Evolutionary conservation across 2,888 invertebrate species (phyloP).

Genomic region (Pristionchus maxplancki): DNA sequence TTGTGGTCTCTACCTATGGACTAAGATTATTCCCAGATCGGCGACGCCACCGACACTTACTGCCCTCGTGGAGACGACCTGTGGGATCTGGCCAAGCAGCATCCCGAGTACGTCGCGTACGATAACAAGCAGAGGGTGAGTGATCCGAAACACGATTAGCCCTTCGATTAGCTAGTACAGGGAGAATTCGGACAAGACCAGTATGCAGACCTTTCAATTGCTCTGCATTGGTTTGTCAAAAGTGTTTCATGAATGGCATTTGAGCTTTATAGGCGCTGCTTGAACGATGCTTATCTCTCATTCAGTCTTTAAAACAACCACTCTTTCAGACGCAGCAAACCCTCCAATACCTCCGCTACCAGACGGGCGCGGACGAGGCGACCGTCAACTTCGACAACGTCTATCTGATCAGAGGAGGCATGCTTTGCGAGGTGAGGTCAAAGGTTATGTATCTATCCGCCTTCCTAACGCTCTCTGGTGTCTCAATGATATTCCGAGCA

Average conservation of each 20-base stretch:
- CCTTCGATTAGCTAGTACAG: too few relatives aligned
- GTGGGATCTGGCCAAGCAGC: conserved; percentile 57
- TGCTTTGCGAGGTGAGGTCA: not conserved
- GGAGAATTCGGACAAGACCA: too few relatives aligned
- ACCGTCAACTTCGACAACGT: conserved; percentile 28
- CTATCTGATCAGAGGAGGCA: conserved; percentile 12
- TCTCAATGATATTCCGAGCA: too few relatives aligned
- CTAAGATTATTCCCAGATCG: not conserved
- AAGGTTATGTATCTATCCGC: not conserved
- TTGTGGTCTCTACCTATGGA: too few relatives aligned
- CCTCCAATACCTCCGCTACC: not conserved
- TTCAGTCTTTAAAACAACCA: too few relatives aligned
- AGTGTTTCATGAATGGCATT: too few relatives aligned
- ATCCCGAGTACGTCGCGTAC: not conserved
- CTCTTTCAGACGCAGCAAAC: conserved; percentile 20
- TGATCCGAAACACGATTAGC: not conserved
- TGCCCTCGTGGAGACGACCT: conserved; percentile 59
- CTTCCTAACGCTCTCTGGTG: too few relatives aligned
- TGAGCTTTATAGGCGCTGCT: too few relatives aligned
- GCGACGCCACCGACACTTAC: conserved; percentile 54
- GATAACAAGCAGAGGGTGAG: conserved; percentile 6
- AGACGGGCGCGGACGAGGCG: not conserved
- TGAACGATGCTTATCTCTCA: too few relatives aligned
- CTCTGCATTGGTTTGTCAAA: too few relatives aligned
- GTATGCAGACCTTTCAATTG: too few relatives aligned